Evolutionary conservation across 2,888 invertebrate species (phyloP).

Genomic region (Danaus chrysippus): DNA sequence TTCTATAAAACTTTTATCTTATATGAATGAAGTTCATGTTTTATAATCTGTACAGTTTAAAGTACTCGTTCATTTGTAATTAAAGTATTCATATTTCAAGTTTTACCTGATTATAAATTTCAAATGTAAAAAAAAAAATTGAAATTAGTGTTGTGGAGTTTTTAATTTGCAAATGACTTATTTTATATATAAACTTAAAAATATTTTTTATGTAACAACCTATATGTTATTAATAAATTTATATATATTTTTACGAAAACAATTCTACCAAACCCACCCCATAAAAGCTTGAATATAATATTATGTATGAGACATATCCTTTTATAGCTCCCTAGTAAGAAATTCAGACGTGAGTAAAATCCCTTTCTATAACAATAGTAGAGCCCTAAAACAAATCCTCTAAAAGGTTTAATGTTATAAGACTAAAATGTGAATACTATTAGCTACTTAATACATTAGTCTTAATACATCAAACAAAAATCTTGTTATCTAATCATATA

Average conservation of each 20-base stretch:
- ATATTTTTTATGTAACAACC: not conserved
- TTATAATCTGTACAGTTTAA: no score
- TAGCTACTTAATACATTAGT: not conserved
- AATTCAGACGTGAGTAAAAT: constrained; percentile 17
- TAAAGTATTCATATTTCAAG: no score
- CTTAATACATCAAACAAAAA: not conserved
- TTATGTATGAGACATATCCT: constrained; percentile 13
- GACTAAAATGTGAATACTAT: not conserved
- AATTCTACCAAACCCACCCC: constrained; percentile 1
- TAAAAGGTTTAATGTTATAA: constrained; percentile 2
- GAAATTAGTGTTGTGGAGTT: no score
- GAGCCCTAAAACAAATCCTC: not conserved
- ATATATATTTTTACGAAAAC: constrained; percentile 1
- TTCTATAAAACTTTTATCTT: no score
- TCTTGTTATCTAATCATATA: not conserved
- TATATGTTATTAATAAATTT: not conserved
- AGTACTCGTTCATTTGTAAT: no score
- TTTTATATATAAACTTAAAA: not conserved
- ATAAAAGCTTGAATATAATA: constrained; percentile 12
- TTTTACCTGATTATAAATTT: no score
- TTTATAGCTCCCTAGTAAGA: constrained; percentile 13
- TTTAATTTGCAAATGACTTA: no score
- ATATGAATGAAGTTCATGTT: no score
- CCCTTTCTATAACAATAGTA: constrained; percentile 12
- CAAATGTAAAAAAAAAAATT: no score